Conservation (phyloP, 2,113 vertebrate species). For the Mustela nigripes region DNA sequence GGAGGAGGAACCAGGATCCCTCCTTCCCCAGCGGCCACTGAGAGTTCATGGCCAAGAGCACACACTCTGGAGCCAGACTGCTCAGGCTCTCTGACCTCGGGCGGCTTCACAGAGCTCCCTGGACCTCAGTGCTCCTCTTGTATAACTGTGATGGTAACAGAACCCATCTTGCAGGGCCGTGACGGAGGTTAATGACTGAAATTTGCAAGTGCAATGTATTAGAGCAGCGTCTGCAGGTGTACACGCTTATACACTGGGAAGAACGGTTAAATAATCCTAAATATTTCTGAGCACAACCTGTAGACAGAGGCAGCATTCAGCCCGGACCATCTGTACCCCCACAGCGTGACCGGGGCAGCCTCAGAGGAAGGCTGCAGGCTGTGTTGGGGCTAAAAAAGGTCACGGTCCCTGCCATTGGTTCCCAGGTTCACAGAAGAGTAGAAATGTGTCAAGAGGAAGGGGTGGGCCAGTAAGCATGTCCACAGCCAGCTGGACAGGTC, state of each 20-base stretch:
- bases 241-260: background rate
- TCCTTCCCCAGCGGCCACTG: background rate
- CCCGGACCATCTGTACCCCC: background rate
- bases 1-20: background rate
- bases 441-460: background rate
- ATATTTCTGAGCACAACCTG: background rate
- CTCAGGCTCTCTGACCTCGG: background rate
- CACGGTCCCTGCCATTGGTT: background rate
- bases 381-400: background rate
- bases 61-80: background rate
- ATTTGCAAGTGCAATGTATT: background rate
- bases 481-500: background rate
- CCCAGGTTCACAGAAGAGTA: background rate
- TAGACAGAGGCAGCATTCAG: background rate
- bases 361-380: background rate
- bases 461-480: background rate
- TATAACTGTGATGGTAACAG: background rate
- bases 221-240: background rate
- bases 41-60: too few species aligned
- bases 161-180: background rate
- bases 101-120: background rate
- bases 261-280: background rate
- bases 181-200: background rate
- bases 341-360: background rate
- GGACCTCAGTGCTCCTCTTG: too few species aligned